Evolutionary conservation across 1,140 invertebrate species (phyloP).

Genomic region (Chionoecetes opilio): DNA sequence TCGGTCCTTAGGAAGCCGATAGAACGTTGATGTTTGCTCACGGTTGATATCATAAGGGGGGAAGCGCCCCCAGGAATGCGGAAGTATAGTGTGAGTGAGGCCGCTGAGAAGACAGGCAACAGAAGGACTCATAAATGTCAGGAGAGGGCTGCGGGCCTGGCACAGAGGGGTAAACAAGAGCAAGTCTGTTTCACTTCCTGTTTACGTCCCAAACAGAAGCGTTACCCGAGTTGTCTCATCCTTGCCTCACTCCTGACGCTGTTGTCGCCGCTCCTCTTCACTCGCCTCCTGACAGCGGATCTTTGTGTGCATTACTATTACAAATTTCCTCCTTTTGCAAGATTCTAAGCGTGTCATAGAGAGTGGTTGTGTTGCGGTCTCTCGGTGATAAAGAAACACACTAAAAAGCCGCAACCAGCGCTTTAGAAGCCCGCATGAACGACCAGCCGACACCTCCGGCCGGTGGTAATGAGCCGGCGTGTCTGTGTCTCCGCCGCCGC

Average conservation of each 20-base stretch:
- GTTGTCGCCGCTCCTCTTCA: neutral
- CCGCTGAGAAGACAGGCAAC: neutral
- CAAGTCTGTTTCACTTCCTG: conserved; percentile 67
- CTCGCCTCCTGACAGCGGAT: conserved; percentile 11
- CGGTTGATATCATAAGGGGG: neutral
- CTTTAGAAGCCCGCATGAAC: conserved; percentile 50
- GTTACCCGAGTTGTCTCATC: conserved; percentile 56
- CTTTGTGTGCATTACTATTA: neutral
- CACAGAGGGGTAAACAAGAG: conserved; percentile 59
- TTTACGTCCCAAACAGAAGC: conserved; percentile 60
- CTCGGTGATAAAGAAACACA: conserved; percentile 59
- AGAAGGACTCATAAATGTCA: conserved; percentile 44
- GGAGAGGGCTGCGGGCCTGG: conserved; percentile 35
- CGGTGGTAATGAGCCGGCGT: conserved; percentile 54
- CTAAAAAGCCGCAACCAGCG: conserved; percentile 66
- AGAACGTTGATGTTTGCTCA: neutral
- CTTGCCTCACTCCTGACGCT: neutral
- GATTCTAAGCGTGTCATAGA: conserved; percentile 51
- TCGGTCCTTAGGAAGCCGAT: neutral
- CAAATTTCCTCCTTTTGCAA: neutral
- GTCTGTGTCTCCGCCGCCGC: neutral
- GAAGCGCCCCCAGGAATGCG: neutral
- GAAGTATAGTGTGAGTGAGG: conserved; percentile 29
- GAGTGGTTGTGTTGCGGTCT: conserved; percentile 60
- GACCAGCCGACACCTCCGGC: conserved; percentile 54